A percentile compares a stretch with the other conserved stretches of the same genome.
phyloP scores from a whole-genome alignment of 1,140 invertebrate genomes.

The Oryzaephilus surinamensis region DNA sequence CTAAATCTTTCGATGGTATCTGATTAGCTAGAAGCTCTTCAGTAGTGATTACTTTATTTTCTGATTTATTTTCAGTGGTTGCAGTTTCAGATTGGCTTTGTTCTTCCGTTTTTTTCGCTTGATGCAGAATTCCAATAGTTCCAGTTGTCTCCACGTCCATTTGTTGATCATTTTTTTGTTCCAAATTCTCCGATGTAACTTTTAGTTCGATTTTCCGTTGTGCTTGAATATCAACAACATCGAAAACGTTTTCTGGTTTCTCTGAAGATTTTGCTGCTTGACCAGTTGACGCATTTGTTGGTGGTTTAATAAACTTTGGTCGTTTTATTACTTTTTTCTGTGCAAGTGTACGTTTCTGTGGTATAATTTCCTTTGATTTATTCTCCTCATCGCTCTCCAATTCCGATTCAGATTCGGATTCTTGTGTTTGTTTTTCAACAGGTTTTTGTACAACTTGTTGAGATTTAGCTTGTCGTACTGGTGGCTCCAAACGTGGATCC shows the following conservation, averaged over 20 bases:
- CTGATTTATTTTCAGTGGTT: constrained; percentile 27
- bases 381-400: constrained; percentile 60
- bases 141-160: constrained; percentile 15
- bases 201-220: constrained; percentile 55
- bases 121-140: constrained; percentile 7
- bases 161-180: constrained; percentile 23
- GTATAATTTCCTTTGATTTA: constrained; percentile 37
- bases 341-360: constrained; percentile 46
- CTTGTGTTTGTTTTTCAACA: constrained; percentile 9
- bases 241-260: constrained; percentile 55
- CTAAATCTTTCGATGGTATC: constrained; percentile 63
- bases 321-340: constrained; percentile 50
- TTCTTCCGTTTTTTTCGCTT: too few species aligned
- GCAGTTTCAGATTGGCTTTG: constrained; percentile 16
- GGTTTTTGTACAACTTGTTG: constrained; percentile 14
- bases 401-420: constrained; percentile 55
- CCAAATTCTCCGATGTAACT: constrained; percentile 34
- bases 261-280: constrained; percentile 37
- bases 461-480: too few species aligned
- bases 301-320: constrained; percentile 51
- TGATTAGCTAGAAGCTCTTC: constrained; percentile 58
- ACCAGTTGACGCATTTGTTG: constrained; percentile 12
- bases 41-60: constrained; percentile 48
- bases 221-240: constrained; percentile 42
- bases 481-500: constrained; percentile 6